Evolutionary conservation across 2,888 invertebrate species (phyloP).

Genomic region (Ecliptopera silaceata): DNA sequence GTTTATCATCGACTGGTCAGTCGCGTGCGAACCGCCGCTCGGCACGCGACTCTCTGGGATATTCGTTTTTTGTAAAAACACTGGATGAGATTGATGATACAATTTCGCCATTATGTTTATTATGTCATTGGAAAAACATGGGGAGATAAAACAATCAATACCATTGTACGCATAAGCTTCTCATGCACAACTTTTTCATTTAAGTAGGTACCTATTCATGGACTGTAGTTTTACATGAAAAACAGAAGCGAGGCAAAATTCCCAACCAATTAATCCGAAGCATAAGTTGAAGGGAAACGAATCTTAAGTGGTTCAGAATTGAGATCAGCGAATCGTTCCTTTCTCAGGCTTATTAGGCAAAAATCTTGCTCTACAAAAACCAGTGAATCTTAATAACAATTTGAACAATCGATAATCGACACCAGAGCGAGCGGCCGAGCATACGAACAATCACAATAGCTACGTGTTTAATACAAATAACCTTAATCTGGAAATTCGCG

Average conservation of each 20-base stretch:
- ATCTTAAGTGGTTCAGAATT: conserved; percentile 34
- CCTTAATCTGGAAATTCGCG: conserved; percentile 65
- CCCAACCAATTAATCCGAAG: conserved; percentile 23
- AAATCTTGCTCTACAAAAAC: conserved; percentile 51
- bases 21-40: conserved; percentile 55
- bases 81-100: conserved; percentile 40
- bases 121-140: conserved; percentile 27
- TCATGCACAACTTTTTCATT: not conserved
- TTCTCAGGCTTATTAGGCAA: conserved; percentile 63
- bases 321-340: conserved; percentile 41
- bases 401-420: conserved; percentile 50
- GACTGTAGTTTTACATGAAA: conserved; percentile 8
- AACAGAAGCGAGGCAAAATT: conserved; percentile 9
- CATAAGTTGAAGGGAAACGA: conserved; percentile 22
- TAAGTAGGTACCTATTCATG: not conserved
- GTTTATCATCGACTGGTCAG: conserved; percentile 59
- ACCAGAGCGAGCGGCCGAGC: conserved; percentile 53
- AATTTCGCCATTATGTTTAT: conserved; percentile 39
- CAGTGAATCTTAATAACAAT: conserved; percentile 53
- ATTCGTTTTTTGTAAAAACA: conserved; percentile 48
- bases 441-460: conserved; percentile 61
- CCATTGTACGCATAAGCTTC: conserved; percentile 6
- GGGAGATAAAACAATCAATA: conserved; percentile 19
- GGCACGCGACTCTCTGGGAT: conserved; percentile 46
- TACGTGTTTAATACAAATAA: conserved; percentile 75